Evolutionary conservation across 2,888 invertebrate species (phyloP).

Genomic region (Agonopterix subpropinquella): DNA sequence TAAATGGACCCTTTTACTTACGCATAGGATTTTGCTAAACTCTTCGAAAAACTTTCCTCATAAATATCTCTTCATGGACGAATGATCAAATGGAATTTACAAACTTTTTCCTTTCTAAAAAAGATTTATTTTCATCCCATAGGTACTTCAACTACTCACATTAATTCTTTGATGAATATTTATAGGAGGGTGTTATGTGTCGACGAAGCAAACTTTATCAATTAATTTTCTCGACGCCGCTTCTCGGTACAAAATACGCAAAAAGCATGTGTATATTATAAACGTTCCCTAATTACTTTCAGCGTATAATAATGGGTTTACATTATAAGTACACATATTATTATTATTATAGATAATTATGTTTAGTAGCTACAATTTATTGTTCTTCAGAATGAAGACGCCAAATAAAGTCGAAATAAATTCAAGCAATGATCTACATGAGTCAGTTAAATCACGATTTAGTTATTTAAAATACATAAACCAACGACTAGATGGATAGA

Average conservation of each 20-base stretch:
- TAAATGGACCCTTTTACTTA: too few species aligned
- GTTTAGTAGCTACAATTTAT: too few species aligned
- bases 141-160: slow-evolving; percentile 10
- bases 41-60: background rate
- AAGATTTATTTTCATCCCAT: background rate
- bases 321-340: background rate
- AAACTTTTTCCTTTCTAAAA: background rate
- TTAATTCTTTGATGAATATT: slow-evolving; percentile 36
- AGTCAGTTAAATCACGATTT: too few species aligned
- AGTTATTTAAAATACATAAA: too few species aligned
- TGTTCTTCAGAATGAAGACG: too few species aligned
- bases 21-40: too few species aligned
- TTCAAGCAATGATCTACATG: too few species aligned
- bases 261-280: slow-evolving; percentile 24
- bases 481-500: too few species aligned
- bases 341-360: too few species aligned
- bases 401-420: too few species aligned
- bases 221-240: slow-evolving; percentile 34
- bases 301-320: slow-evolving; percentile 3
- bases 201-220: slow-evolving; percentile 35
- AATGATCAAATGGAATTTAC: background rate
- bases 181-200: slow-evolving; percentile 24
- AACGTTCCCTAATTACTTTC: slow-evolving; percentile 18
- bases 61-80: background rate
- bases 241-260: slow-evolving; percentile 26